Percentiles rank a stretch among this genome's conserved stretches.
These are phyloP conservation scores for Hirundo rustica DNA, from an alignment of 2,797 vertebrate species.

Conservation along the genomic window DNA sequence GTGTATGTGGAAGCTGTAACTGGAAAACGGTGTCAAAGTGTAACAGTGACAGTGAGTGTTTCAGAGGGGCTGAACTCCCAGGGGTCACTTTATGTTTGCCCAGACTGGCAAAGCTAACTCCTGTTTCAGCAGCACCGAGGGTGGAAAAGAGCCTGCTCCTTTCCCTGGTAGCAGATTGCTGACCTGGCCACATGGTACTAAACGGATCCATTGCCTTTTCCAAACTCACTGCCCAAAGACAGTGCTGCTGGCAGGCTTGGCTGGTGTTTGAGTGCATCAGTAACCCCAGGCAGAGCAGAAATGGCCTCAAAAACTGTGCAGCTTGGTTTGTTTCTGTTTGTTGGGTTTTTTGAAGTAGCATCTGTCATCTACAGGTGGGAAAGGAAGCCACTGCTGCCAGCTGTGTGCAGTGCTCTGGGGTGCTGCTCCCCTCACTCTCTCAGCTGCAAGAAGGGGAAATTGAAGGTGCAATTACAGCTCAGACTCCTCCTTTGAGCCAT, in stretches of 20 bases:
- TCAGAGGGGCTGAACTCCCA: background rate
- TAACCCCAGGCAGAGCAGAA: background rate
- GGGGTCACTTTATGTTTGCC: fast-evolving
- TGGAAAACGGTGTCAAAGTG: fast-evolving
- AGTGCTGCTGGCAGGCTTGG: background rate
- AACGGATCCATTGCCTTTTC: fast-evolving
- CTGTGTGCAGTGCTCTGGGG: background rate
- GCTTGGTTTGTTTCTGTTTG: background rate
- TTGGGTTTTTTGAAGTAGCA: background rate
- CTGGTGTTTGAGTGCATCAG: background rate
- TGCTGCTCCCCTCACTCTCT: background rate
- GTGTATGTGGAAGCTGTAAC: background rate
- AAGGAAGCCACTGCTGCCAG: background rate
- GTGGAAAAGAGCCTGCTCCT: background rate
- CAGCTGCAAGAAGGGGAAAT: background rate
- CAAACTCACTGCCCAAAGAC: background rate
- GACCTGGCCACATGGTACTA: fast-evolving
- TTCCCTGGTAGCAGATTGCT: background rate
- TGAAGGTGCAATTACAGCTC: background rate
- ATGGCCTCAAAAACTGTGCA: background rate
- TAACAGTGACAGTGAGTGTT: fast-evolving
- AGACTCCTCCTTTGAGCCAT: background rate
- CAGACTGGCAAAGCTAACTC: fast-evolving
- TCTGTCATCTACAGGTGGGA: background rate
- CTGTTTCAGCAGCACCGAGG: background rate